A percentile compares a stretch with the other conserved stretches of the same genome.
Conservation (phyloP, 2,888 invertebrate species). For the Clanis bilineata region DNA sequence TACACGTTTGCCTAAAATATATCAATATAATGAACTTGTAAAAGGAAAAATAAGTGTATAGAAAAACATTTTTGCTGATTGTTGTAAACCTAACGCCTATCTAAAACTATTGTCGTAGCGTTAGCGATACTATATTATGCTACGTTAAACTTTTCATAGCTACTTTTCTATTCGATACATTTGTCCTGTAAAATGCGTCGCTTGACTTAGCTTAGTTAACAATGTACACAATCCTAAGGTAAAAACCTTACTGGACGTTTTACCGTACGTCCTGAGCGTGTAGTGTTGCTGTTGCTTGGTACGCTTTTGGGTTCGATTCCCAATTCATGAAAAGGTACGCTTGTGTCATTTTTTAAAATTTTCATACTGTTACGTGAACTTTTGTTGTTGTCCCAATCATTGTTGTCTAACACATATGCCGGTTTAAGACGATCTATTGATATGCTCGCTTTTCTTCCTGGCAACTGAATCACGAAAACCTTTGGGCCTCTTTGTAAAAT, state of each 20-base stretch:
- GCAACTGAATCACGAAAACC: not conserved
- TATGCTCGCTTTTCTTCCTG: not conserved
- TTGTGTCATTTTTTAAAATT: not conserved
- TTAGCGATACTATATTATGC: not conserved
- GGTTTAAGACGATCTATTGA: slow-evolving; percentile 20
- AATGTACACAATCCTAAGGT: not conserved
- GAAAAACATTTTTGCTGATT: too few species aligned
- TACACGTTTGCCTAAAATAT: not conserved
- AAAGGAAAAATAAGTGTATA: not conserved
- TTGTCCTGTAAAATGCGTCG: not conserved
- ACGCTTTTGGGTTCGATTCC: not conserved
- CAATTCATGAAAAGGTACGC: not conserved
- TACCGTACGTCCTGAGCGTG: not conserved
- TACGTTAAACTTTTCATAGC: not conserved
- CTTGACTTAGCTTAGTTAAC: not conserved
- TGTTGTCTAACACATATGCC: not conserved
- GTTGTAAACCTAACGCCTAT: too few species aligned
- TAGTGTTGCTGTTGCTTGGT: not conserved
- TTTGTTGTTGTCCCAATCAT: not conserved
- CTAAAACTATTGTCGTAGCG: too few species aligned
- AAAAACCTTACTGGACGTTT: not conserved
- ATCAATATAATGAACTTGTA: not conserved
- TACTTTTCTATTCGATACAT: not conserved
- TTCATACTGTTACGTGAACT: not conserved
- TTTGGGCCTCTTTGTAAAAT: not conserved